Percentiles rank a stretch among this genome's conserved stretches.
Conservation (phyloP, 2,888 invertebrate genomes). For the Laothoe populi region DNA sequence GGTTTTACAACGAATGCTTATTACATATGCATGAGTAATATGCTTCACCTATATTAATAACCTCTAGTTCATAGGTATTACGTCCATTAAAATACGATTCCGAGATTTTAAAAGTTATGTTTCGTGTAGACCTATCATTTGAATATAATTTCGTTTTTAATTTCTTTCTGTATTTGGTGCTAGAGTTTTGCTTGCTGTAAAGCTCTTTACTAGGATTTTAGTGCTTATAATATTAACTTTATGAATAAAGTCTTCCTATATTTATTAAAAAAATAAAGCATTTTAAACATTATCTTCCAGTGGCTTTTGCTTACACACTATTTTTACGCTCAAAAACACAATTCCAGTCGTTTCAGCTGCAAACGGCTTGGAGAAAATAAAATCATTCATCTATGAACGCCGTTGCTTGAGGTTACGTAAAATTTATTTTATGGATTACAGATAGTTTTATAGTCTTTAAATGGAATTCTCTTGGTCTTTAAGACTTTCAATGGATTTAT, state of each 20-base stretch:
- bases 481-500: neutral
- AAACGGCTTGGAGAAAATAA: constrained; percentile 49
- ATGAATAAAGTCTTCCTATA: neutral
- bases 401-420: constrained; percentile 33
- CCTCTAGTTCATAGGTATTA: neutral
- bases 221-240: neutral
- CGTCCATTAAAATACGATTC: neutral
- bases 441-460: constrained; percentile 19
- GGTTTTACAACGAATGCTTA: constrained; percentile 17
- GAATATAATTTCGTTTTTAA: neutral
- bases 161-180: neutral
- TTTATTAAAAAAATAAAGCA: neutral
- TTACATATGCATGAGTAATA: constrained; percentile 7
- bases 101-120: neutral
- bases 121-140: neutral
- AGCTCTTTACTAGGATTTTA: neutral
- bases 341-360: constrained; percentile 50
- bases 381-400: constrained; percentile 53
- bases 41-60: neutral
- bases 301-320: constrained; percentile 17
- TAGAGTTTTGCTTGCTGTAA: neutral
- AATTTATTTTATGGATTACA: constrained; percentile 23
- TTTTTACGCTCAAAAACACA: constrained; percentile 28
- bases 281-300: neutral
- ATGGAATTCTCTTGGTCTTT: constrained; percentile 24